Evolutionary conservation across 2,888 invertebrate species (phyloP), one percentile per base, ranked within the genome.

Genomic region (Drosophila sordidapex): DNA sequence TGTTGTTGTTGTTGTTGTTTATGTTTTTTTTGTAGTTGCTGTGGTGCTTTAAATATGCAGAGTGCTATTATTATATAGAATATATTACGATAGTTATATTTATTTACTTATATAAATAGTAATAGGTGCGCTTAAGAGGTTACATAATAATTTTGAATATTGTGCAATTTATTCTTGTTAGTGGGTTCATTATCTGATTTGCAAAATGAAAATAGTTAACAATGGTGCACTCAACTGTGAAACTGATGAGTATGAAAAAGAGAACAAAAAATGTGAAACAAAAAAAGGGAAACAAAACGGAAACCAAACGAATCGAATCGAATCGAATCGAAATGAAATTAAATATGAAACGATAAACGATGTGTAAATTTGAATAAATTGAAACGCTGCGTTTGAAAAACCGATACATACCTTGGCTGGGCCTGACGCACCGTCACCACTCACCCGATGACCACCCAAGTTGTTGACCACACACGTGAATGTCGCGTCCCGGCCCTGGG

Each of bases 341-440:
- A 18, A 40, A 48, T 31, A 27, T 18, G 31, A 52, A 69, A 54
- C 13, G 38, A 60, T 60, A 59, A 71, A 27, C 53, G 59, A 60
- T 36, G 15, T 60, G 40, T 25, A 21, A 36, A 29, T 38, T 35
- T 29, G 48, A 7, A 66, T 54, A 72, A 75, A 72, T 76, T 48
- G 67, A 74, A 85, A 86, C 78, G 89, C 86, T 88, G 88, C 84
- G 81, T 78, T 77, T 68, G 27, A 29, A 83, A 82, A 93, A 93
- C 93, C 92, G 95, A 96, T 96, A 96, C 96, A 96, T 96, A 96
- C 96, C 96, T 96, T 96, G 95, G 96, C 96, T 93, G 95, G 95
- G 94, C 96, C 95, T 95, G 95, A 94, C 87, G 92, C 83, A 90
- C 90, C 85, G 94, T 96, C 96, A 95, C 96, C 96, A 97, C 97